Base-by-base conservation (phyloP, 2,888 invertebrate species). In the Pelosia muscerda region DNA sequence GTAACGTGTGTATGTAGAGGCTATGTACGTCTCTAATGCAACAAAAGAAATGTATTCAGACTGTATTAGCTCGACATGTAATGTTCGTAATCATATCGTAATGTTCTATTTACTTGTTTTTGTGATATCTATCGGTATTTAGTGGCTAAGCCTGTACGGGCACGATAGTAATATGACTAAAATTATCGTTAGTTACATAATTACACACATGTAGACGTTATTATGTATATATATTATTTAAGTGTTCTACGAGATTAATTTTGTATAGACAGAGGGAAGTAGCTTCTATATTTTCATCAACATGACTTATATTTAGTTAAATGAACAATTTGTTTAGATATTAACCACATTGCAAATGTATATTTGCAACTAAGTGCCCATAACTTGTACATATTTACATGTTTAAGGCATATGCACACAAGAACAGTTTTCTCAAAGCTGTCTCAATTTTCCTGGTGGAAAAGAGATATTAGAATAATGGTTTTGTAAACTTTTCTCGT, bases 321-420 rank as follows among this genome's bases (percentile, higher is more conserved):
- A 77, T 72, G 81, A 81, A 75, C 77, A 81, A 80, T 69, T 75
- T 80, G 75, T 81, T 68, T 80, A 81, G 75, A 69, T 79, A 57
- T 75, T 69, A 78, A 65, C 72, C 73, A 78, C 63, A 80, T 80
- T 85, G 91, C 89, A 86, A 88, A 87, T 83, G 70, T 73, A 76
- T 72, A 74, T 88, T 90, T 86, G 90, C 88, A 86, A 81, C 78
- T 82, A 90, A 87, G 94, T 90, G 90, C 86, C 90, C 91, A 90
- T 86, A 88, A 81, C 74, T 79, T 85, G 85, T 85, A 85, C 79
- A 85, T 84, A 84, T 71, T 66, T 76, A 76, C 72, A 65, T 74
- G 73, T 80, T 76, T 80, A 72, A 76, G 79, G 63, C 15, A 56
- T 55, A 25, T 38, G 38, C 19, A 31, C 63, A 34, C 54, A 13